Percentiles rank a stretch among this genome's conserved stretches.
Conservation (phyloP, 1,140 invertebrate species). For the Gonatopus flavifemur region DNA sequence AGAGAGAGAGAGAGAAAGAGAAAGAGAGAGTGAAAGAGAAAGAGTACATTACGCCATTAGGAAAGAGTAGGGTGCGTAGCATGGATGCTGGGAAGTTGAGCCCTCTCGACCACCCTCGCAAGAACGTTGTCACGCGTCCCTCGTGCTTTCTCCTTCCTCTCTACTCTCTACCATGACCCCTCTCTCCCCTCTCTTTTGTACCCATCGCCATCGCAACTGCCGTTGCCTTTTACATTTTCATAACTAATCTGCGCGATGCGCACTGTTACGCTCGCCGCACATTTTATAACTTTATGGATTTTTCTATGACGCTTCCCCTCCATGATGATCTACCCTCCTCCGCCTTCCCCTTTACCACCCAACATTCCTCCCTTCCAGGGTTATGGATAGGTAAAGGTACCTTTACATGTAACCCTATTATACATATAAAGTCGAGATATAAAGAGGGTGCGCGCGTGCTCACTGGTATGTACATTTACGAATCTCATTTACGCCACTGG, state of each 20-base stretch:
- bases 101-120: constrained; percentile 47
- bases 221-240: constrained; percentile 54
- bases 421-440: no score
- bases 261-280: constrained; percentile 54
- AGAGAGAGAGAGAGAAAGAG: constrained; percentile 4
- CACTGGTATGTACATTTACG: no score
- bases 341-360: constrained; percentile 4
- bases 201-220: background rate
- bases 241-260: constrained; percentile 56
- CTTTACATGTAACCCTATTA: no score
- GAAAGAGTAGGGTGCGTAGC: constrained; percentile 33
- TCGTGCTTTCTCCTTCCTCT: constrained; percentile 32
- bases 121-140: constrained; percentile 17
- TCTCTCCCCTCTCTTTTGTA: constrained; percentile 11
- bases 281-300: constrained; percentile 57
- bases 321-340: constrained; percentile 1
- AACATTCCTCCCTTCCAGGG: no score
- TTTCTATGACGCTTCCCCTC: constrained; percentile 41
- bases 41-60: constrained; percentile 9
- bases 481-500: no score
- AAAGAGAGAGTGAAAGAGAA: background rate
- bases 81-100: constrained; percentile 50
- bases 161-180: constrained; percentile 16
- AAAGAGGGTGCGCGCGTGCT: no score
- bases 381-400: no score